Conservation (phyloP, 1,140 invertebrate species). For the Solen grandis region DNA sequence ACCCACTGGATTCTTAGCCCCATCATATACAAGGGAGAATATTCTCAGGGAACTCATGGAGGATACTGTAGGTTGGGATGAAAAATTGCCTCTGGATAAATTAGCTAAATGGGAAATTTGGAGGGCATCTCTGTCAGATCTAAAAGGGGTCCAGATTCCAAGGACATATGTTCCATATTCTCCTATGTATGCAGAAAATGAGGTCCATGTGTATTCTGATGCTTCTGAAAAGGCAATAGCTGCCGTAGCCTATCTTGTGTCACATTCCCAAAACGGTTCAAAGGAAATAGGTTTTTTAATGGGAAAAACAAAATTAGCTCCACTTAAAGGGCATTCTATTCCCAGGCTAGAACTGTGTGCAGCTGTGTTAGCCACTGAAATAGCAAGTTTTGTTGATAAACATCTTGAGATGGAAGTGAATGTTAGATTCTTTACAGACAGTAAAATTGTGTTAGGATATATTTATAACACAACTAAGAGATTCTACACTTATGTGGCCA, state of each 20-base stretch:
- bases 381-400: constrained; percentile 23
- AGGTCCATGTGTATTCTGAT: constrained; percentile 52
- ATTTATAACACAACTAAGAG: constrained; percentile 28
- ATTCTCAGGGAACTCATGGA: not conserved
- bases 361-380: constrained; percentile 37
- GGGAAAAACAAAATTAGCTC: constrained; percentile 61
- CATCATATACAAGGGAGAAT: not conserved
- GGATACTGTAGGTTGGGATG: constrained; percentile 16
- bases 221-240: constrained; percentile 48
- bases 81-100: constrained; percentile 1
- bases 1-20: constrained; percentile 15
- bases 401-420: no score
- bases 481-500: constrained; percentile 43
- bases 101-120: not conserved
- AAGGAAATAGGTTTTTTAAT: constrained; percentile 12
- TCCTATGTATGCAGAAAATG: not conserved
- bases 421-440: constrained; percentile 28
- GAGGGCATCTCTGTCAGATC: not conserved
- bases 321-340: constrained; percentile 38
- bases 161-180: constrained; percentile 11
- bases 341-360: constrained; percentile 52
- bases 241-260: constrained; percentile 24
- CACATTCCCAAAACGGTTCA: not conserved
- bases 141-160: constrained; percentile 3
- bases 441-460: constrained; percentile 27